Evolutionary conservation across 2,888 invertebrate species (phyloP).

Genomic region (Lasioglossum zephyrum): DNA sequence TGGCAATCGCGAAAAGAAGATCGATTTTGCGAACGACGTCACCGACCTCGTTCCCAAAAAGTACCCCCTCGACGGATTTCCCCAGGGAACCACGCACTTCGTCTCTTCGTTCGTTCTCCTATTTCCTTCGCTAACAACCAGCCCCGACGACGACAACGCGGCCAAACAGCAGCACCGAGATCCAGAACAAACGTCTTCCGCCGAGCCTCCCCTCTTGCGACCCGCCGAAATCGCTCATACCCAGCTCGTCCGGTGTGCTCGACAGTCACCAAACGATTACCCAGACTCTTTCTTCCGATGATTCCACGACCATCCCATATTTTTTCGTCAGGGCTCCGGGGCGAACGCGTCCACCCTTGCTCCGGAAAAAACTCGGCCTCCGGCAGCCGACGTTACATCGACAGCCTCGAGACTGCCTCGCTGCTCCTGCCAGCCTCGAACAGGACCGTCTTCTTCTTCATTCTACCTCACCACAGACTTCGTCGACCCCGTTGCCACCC

Average conservation of each 20-base stretch:
- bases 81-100: slow-evolving; percentile 53
- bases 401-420: slow-evolving; percentile 1
- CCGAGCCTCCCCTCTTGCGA: not conserved
- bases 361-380: slow-evolving; percentile 3
- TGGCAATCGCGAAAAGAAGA: slow-evolving; percentile 38
- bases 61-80: slow-evolving; percentile 55
- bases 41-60: slow-evolving; percentile 53
- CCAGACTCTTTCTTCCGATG: slow-evolving; percentile 82
- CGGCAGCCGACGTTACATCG: slow-evolving; percentile 64
- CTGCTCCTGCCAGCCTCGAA: not conserved
- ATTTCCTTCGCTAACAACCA: not conserved
- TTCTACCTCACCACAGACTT: not conserved
- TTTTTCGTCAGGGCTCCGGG: slow-evolving; percentile 60
- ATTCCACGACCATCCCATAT: slow-evolving; percentile 84
- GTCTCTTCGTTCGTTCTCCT: slow-evolving; percentile 5
- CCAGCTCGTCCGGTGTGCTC: slow-evolving; percentile 6
- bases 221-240: slow-evolving; percentile 27
- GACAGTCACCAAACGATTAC: slow-evolving; percentile 60
- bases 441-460: not conserved
- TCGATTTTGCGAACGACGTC: slow-evolving; percentile 53
- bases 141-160: slow-evolving; percentile 19
- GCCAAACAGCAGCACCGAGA: slow-evolving; percentile 17
- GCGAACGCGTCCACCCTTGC: slow-evolving; percentile 33
- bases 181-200: slow-evolving; percentile 4
- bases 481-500: not conserved